Percentiles rank a stretch among this genome's conserved stretches.
Evolutionary conservation across 2,888 invertebrate genomes (phyloP).

Genomic region (Nemotelus pantherinus): DNA sequence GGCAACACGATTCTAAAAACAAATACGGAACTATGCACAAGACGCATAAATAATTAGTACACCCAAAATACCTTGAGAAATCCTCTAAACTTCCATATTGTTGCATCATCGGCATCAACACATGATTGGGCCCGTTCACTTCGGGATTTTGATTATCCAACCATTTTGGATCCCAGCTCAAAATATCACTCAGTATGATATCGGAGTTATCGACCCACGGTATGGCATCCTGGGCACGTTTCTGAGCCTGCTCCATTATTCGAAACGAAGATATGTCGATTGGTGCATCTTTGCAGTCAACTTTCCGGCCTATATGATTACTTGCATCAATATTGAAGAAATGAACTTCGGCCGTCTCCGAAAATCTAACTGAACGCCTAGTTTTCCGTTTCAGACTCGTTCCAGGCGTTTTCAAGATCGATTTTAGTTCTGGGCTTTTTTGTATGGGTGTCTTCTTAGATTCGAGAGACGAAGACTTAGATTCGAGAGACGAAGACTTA

Average conservation of each 20-base stretch:
- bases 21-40: constrained; percentile 21
- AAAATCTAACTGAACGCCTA: constrained; percentile 58
- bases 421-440: constrained; percentile 20
- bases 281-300: constrained; percentile 53
- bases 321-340: constrained; percentile 54
- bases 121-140: constrained; percentile 66
- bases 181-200: constrained; percentile 68
- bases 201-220: constrained; percentile 58
- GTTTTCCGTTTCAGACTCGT: constrained; percentile 45
- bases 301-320: constrained; percentile 52
- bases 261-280: constrained; percentile 13
- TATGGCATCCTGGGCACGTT: not conserved
- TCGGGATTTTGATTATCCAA: constrained; percentile 68
- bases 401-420: constrained; percentile 18
- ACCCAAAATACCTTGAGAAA: constrained; percentile 68
- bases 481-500: not conserved
- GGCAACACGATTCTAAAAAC: constrained; percentile 58
- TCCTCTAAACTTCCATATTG: constrained; percentile 69
- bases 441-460: not conserved
- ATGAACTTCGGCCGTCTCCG: constrained; percentile 51
- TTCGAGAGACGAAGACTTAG: not conserved
- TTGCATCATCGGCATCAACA: constrained; percentile 68
- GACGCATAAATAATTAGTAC: constrained; percentile 3
- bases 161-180: constrained; percentile 76
- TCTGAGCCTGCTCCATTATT: not conserved